Evolutionary conservation across 2,797 vertebrate species (phyloP), one percentile per base, ranked within the genome.

Genomic region (Cynopterus sphinx): DNA sequence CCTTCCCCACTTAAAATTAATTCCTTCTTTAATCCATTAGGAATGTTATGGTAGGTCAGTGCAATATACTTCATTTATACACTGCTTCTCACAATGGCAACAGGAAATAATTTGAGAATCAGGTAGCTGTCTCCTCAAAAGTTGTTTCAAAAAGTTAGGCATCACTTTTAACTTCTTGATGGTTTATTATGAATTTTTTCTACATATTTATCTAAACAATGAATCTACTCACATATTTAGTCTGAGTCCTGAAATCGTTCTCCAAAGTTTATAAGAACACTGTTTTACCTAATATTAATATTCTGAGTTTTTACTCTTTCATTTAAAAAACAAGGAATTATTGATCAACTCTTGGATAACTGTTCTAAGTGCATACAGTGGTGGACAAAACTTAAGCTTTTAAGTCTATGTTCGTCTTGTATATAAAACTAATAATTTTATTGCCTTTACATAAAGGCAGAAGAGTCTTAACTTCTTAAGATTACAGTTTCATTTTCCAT

Each of bases 241-340:
- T 49, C 46, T 57, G 15, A 91, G 36, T 87, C 22, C 61, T 65
- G 82, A 74, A 92, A 83, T 46, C 53, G 84, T 11, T 59, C 65
- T 90, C 81, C 65, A 67, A 83, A 83, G 43, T 86, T 88, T 89
- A 53, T 86, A 85, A 87, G 41, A 85, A 70, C 9, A 83, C 12
- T 67, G 26, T 55, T 59, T 84, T 61, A 85, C 28, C 22, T 68
- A 82, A 49, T 87, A 73, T 26, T 33, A 88, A 79, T 36, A 71
- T 39, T 91, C 10, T 74, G 73, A 2, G 2, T 28, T 75, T 93
- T 79, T 65, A 67, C 4, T 79, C 71, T 81, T 93, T 91, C 33
- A 74, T 67, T 70, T 17, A 61, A 46, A 91, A 88, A 75, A 74
- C 26, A 81, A 92, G 91, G 57, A 87, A 51, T 36, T 71, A 9